Conservation (phyloP, 2,797 vertebrate genomes). For the Triplophysa yarkandensis region DNA sequence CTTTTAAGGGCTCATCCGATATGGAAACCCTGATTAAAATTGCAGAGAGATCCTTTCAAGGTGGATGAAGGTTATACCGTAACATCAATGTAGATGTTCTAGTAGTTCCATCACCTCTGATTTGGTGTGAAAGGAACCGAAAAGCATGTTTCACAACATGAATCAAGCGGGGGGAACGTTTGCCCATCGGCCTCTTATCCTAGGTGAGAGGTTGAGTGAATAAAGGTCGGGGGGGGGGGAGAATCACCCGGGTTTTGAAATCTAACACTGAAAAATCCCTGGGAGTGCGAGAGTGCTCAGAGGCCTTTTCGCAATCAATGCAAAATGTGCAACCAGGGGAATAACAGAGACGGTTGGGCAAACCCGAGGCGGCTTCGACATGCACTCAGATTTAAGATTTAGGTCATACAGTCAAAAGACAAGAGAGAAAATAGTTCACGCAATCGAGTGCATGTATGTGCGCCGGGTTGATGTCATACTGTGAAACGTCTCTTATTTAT, state of each 20-base stretch:
- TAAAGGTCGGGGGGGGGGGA: slow-evolving; percentile 22
- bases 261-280: slow-evolving; percentile 10
- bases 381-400: slow-evolving; percentile 29
- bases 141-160: neutral
- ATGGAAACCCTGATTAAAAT: slow-evolving; percentile 64
- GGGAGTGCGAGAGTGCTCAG: slow-evolving; percentile 1
- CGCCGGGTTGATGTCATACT: neutral
- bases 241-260: slow-evolving; percentile 4
- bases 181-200: slow-evolving; percentile 13
- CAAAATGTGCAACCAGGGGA: slow-evolving; percentile 63
- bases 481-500: slow-evolving; percentile 12
- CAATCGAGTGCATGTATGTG: slow-evolving; percentile 3
- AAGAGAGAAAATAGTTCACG: slow-evolving; percentile 1
- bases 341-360: slow-evolving; percentile 39
- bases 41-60: slow-evolving; percentile 62
- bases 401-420: slow-evolving; percentile 45
- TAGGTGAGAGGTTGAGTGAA: slow-evolving; percentile 7
- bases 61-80: slow-evolving; percentile 45
- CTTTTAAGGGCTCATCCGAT: slow-evolving; percentile 60
- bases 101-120: neutral
- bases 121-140: neutral
- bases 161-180: neutral
- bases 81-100: neutral
- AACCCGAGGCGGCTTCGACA: neutral
- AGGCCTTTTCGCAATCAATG: slow-evolving; percentile 42